Evolutionary conservation across 2,888 invertebrate genomes (phyloP).

Genomic region (Corythucha ciliata): DNA sequence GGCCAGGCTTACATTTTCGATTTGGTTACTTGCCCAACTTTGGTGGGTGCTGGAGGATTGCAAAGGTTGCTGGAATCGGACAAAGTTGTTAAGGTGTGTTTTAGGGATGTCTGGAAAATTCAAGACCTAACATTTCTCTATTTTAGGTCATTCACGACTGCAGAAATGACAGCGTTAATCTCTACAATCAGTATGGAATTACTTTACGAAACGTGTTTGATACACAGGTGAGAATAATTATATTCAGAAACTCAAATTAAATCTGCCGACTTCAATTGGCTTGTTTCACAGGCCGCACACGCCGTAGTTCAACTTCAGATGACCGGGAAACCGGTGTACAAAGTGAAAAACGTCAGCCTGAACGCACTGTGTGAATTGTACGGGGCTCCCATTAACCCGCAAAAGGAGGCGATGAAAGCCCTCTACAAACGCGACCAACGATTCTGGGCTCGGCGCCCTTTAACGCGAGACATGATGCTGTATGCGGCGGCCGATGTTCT

Average conservation of each 20-base stretch:
- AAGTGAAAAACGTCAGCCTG: constrained; percentile 85
- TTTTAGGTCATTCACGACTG: constrained; percentile 78
- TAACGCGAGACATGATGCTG: constrained; percentile 82
- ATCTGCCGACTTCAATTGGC: neutral
- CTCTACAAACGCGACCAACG: constrained; percentile 75
- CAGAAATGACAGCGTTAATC: constrained; percentile 79
- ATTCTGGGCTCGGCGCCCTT: constrained; percentile 75
- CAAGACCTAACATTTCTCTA: constrained; percentile 23
- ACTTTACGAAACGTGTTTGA: constrained; percentile 78
- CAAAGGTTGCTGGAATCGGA: constrained; percentile 70
- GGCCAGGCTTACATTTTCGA: constrained; percentile 83
- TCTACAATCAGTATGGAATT: constrained; percentile 77
- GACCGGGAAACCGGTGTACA: constrained; percentile 81
- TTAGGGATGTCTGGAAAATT: too few species aligned
- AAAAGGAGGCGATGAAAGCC: constrained; percentile 82
- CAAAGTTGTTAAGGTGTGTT: constrained; percentile 63
- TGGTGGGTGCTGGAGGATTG: constrained; percentile 68
- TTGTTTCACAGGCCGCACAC: constrained; percentile 60
- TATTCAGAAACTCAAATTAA: neutral
- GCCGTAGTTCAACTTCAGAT: constrained; percentile 84
- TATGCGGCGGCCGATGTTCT: constrained; percentile 85
- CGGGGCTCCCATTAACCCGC: constrained; percentile 76
- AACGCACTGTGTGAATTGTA: constrained; percentile 86
- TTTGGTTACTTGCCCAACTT: constrained; percentile 70
- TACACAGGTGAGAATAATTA: constrained; percentile 63